Percentiles rank a stretch among this genome's conserved stretches.
phyloP scores from a whole-genome alignment of 35 echinoderm and acorn worm species.

The Lytechinus variegatus region DNA sequence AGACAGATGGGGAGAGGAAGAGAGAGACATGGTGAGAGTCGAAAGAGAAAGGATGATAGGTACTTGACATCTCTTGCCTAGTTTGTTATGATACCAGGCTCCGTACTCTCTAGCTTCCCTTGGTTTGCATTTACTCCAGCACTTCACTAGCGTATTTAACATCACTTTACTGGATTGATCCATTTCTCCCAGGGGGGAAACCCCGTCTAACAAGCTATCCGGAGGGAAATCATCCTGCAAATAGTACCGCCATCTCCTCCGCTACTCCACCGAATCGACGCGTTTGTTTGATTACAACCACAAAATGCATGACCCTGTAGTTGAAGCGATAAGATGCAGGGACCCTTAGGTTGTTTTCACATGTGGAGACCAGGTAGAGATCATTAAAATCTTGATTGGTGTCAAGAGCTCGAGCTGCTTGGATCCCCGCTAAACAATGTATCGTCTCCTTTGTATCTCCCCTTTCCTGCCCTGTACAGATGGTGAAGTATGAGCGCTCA shows the following conservation, averaged over 20 bases:
- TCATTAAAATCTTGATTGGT: slow-evolving; percentile 3
- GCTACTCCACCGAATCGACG: background rate
- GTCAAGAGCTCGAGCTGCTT: background rate
- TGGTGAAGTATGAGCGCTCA: slow-evolving; percentile 94
- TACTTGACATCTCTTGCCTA: background rate
- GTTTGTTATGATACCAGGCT: slow-evolving; percentile 29
- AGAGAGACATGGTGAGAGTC: background rate
- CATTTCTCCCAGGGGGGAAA: slow-evolving; percentile 33
- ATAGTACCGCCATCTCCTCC: background rate
- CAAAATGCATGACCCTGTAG: background rate
- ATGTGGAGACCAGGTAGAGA: background rate
- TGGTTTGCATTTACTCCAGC: slow-evolving; percentile 5
- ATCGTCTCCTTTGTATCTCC: background rate
- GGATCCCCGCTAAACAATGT: slow-evolving; percentile 11
- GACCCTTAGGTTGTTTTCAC: background rate
- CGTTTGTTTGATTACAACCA: background rate
- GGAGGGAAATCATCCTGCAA: background rate
- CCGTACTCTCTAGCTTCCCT: slow-evolving; percentile 7
- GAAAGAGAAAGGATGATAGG: background rate
- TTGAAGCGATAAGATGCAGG: background rate
- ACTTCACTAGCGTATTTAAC: background rate
- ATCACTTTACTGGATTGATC: slow-evolving; percentile 31
- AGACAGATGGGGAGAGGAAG: background rate
- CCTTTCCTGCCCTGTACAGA: slow-evolving; percentile 56
- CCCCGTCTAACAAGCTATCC: background rate